Percentiles rank a stretch among this genome's conserved stretches.
These are phyloP conservation scores for Leptinotarsa texana DNA, from an alignment of 1,140 invertebrate species.

Conservation along the genomic window DNA sequence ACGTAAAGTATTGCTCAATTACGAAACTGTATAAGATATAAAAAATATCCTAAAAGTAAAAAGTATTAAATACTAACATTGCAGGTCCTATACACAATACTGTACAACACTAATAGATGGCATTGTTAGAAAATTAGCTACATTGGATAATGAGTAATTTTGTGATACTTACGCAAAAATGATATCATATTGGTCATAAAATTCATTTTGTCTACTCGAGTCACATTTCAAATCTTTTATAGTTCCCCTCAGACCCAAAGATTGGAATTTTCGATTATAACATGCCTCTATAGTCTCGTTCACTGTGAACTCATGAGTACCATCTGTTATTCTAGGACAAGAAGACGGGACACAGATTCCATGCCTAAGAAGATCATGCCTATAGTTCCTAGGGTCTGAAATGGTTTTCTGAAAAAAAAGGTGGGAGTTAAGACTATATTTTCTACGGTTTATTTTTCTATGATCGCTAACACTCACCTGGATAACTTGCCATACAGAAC, in stretches of 20 bases:
- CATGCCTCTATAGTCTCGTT: constrained; percentile 28
- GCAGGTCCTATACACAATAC: too few species aligned
- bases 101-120: too few species aligned
- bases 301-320: not conserved
- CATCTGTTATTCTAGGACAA: not conserved
- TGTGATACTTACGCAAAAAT: constrained; percentile 29
- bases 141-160: not conserved
- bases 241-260: constrained; percentile 27
- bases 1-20: constrained; percentile 4
- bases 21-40: constrained; percentile 27
- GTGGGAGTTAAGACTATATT: not conserved
- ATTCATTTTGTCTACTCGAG: constrained; percentile 15
- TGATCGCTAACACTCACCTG: constrained; percentile 21
- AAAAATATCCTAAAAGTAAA: constrained; percentile 32
- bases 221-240: constrained; percentile 31
- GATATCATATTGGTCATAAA: constrained; percentile 34
- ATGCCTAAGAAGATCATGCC: constrained; percentile 38
- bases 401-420: constrained; percentile 34
- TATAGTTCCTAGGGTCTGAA: constrained; percentile 36
- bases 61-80: not conserved
- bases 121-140: too few species aligned
- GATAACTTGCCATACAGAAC: constrained; percentile 35
- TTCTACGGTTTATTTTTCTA: not conserved
- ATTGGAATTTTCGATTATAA: constrained; percentile 28
- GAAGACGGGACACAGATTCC: constrained; percentile 39